These are phyloP conservation scores for Oscheius sp. DNA, from an alignment of 2,888 invertebrate genomes.

Conservation along the genomic window DNA sequence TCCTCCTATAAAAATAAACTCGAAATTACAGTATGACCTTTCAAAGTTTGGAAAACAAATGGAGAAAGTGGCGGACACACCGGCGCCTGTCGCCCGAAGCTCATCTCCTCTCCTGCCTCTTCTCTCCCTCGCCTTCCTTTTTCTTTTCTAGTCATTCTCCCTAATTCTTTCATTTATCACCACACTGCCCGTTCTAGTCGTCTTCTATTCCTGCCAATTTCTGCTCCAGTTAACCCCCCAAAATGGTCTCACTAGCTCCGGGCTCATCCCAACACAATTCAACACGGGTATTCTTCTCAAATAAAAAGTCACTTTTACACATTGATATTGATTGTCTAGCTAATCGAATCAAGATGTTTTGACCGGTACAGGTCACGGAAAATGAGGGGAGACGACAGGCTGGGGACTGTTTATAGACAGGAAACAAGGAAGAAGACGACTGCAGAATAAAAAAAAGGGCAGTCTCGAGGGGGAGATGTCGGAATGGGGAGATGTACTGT, in stretches of 20 bases:
- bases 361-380: background rate
- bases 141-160: background rate
- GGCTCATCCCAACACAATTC: slow-evolving; percentile 1
- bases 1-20: background rate
- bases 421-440: too few relatives aligned
- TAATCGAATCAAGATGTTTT: slow-evolving; percentile 32
- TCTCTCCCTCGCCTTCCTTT: background rate
- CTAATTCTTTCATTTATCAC: background rate
- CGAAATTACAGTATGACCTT: slow-evolving; percentile 5
- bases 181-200: slow-evolving; percentile 22
- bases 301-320: background rate
- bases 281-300: slow-evolving; percentile 7
- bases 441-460: too few relatives aligned
- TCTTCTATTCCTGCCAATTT: background rate
- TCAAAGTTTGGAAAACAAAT: background rate
- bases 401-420: too few relatives aligned
- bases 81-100: background rate
- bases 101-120: background rate
- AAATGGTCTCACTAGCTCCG: slow-evolving; percentile 15
- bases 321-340: slow-evolving; percentile 10
- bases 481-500: too few relatives aligned
- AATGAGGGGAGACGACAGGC: background rate
- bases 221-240: background rate
- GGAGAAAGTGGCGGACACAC: background rate
- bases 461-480: too few relatives aligned